phyloP scores from a whole-genome alignment of 2,888 invertebrate species.

The Muscina levida region DNA sequence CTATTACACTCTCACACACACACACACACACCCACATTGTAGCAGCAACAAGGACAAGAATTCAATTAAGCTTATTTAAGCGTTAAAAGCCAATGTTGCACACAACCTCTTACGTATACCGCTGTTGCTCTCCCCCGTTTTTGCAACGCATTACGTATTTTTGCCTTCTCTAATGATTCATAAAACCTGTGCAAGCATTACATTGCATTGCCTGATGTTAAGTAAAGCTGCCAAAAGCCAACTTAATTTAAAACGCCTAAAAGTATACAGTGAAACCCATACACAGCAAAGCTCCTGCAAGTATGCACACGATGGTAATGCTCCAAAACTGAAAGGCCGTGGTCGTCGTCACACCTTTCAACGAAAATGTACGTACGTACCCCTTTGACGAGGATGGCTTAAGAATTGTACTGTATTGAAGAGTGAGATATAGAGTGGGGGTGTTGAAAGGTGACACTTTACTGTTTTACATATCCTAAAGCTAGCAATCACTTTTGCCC shows the following conservation, averaged over 20 bases:
- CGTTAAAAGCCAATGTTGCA: slow-evolving; percentile 80
- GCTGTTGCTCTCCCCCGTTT: slow-evolving; percentile 44
- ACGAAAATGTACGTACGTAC: too few relatives aligned
- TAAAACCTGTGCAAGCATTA: slow-evolving; percentile 56
- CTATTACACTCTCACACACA: too few relatives aligned
- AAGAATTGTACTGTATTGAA: too few relatives aligned
- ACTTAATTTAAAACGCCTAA: slow-evolving; percentile 68
- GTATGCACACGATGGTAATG: slow-evolving; percentile 13
- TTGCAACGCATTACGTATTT: slow-evolving; percentile 29
- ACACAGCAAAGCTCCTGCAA: slow-evolving; percentile 45
- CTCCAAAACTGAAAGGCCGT: slow-evolving; percentile 60
- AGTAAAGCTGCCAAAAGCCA: slow-evolving; percentile 67
- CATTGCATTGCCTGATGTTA: background rate
- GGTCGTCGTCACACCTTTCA: slow-evolving; percentile 61
- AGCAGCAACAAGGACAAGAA: slow-evolving; percentile 71
- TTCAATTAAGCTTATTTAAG: slow-evolving; percentile 80
- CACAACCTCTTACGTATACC: slow-evolving; percentile 43
- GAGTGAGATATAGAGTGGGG: background rate
- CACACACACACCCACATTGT: background rate
- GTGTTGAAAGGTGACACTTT: slow-evolving; percentile 65
- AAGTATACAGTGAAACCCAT: slow-evolving; percentile 48
- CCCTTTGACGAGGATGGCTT: background rate
- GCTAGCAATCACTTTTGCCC: slow-evolving; percentile 36
- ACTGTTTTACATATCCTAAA: slow-evolving; percentile 62
- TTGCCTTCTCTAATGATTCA: slow-evolving; percentile 50